A percentile compares a stretch with the other conserved stretches of the same genome.
phyloP scores from a whole-genome alignment of 2,888 invertebrate species.

The Antheraea yamamai region DNA sequence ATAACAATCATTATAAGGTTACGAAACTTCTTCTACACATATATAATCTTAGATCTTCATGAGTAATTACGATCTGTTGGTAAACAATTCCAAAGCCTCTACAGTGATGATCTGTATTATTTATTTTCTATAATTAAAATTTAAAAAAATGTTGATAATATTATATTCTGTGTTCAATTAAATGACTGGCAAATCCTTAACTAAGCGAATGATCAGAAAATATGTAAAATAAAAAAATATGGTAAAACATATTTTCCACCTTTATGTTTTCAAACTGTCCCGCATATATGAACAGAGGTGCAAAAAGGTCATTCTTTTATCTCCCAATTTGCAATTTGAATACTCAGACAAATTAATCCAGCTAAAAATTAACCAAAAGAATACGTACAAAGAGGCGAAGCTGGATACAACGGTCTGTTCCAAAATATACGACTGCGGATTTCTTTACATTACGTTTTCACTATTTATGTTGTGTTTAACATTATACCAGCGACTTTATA shows the following conservation, averaged over 20 bases:
- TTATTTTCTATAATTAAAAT: neutral
- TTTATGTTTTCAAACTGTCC: slow-evolving; percentile 2
- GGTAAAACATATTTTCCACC: neutral
- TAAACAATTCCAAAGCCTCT: neutral
- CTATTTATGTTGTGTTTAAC: slow-evolving; percentile 28
- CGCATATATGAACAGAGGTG: slow-evolving; percentile 37
- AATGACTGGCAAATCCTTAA: neutral
- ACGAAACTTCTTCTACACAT: neutral
- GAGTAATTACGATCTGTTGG: neutral
- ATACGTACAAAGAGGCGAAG: slow-evolving; percentile 61
- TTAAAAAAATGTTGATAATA: neutral
- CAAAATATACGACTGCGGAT: slow-evolving; percentile 67
- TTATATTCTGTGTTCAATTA: neutral
- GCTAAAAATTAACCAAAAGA: slow-evolving; percentile 69
- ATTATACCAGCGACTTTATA: slow-evolving; percentile 15
- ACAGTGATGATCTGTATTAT: neutral
- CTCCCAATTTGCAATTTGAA: slow-evolving; percentile 78
- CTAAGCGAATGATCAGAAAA: neutral
- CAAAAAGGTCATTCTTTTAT: slow-evolving; percentile 71
- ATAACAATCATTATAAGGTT: too few relatives aligned
- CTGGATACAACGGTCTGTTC: slow-evolving; percentile 55
- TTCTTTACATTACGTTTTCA: slow-evolving; percentile 44
- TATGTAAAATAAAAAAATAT: neutral
- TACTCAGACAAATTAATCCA: slow-evolving; percentile 79
- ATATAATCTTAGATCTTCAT: neutral